phyloP scores from a whole-genome alignment of 2,888 invertebrate genomes.

The Drosophila yooni region DNA sequence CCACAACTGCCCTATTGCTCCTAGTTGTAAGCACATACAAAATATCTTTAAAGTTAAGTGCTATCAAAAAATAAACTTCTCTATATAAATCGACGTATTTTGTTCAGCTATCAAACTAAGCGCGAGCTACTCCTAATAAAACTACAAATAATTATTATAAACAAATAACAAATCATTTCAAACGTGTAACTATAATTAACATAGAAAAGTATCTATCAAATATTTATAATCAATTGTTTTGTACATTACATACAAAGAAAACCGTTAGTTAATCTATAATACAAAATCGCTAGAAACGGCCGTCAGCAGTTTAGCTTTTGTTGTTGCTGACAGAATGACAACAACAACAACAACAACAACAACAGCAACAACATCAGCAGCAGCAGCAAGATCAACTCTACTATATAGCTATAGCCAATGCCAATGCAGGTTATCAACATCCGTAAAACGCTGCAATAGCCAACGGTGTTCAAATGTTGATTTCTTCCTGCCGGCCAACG shows the following conservation, averaged over 20 bases:
- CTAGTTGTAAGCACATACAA: constrained; percentile 14
- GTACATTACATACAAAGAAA: constrained; percentile 3
- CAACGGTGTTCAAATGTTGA: constrained; percentile 81
- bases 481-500: constrained; percentile 81
- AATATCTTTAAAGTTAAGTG: background rate
- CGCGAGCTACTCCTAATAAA: constrained; percentile 47
- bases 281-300: constrained; percentile 26
- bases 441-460: constrained; percentile 71
- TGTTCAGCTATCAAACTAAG: constrained; percentile 26
- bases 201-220: background rate
- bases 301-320: constrained; percentile 52
- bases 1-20: constrained; percentile 32
- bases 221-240: background rate
- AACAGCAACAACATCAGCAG: constrained; percentile 27
- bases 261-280: constrained; percentile 8
- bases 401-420: constrained; percentile 61
- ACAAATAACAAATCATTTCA: background rate
- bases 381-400: constrained; percentile 52
- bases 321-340: constrained; percentile 67
- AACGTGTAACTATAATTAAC: background rate
- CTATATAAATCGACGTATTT: background rate
- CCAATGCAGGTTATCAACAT: constrained; percentile 76
- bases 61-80: background rate
- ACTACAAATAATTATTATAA: background rate
- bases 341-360: constrained; percentile 33